Evolutionary conservation across 2,888 invertebrate genomes (phyloP).

Genomic region (Spisula solida): DNA sequence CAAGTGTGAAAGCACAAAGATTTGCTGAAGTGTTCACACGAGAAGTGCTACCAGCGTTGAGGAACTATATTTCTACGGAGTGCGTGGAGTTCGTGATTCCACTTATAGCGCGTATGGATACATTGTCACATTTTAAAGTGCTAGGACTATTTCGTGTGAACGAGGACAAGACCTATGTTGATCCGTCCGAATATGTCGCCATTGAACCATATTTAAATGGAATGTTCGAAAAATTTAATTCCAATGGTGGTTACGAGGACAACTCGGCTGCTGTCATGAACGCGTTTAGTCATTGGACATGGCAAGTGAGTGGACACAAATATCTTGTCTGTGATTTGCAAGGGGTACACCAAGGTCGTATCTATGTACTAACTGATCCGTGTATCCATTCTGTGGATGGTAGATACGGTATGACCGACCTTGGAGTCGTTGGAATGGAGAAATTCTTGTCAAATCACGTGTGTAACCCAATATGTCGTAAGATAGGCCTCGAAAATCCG

Average conservation of each 20-base stretch:
- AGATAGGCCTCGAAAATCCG: constrained; percentile 65
- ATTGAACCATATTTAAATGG: constrained; percentile 71
- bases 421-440: constrained; percentile 71
- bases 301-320: constrained; percentile 66
- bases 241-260: constrained; percentile 67
- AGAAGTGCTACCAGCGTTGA: constrained; percentile 53
- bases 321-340: constrained; percentile 71
- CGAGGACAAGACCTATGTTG: constrained; percentile 61
- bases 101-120: constrained; percentile 68
- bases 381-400: constrained; percentile 69
- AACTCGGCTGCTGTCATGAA: constrained; percentile 58
- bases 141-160: constrained; percentile 63
- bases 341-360: constrained; percentile 64
- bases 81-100: constrained; percentile 66
- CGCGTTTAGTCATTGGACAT: constrained; percentile 73
- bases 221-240: constrained; percentile 69
- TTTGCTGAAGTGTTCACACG: constrained; percentile 60
- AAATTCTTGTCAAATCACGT: constrained; percentile 66
- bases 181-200: constrained; percentile 64
- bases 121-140: constrained; percentile 67
- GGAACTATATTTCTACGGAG: constrained; percentile 52
- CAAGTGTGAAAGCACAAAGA: constrained; percentile 63
- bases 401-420: constrained; percentile 69
- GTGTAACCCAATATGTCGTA: constrained; percentile 68
- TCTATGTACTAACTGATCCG: constrained; percentile 69